These are phyloP conservation scores for Syritta pipiens DNA, from an alignment of 2,888 invertebrate genomes.

Conservation along the genomic window DNA sequence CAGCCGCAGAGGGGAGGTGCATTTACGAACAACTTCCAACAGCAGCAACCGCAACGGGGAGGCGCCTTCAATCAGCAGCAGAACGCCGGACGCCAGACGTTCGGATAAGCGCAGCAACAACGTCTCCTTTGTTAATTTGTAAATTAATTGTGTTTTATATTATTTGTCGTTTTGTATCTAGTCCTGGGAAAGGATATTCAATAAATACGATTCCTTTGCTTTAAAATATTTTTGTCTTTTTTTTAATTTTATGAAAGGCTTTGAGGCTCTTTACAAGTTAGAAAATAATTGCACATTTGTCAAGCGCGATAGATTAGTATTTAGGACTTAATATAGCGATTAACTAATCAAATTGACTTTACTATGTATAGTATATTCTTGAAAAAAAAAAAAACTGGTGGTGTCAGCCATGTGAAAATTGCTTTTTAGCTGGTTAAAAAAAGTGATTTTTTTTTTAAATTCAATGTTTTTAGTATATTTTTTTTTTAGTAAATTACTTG, in stretches of 20 bases:
- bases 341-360: too few species aligned
- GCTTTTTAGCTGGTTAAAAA: too few species aligned
- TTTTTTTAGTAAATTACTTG: too few species aligned
- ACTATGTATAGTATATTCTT: too few species aligned
- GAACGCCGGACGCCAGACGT: constrained; percentile 30
- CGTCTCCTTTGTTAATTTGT: not conserved
- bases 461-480: too few species aligned
- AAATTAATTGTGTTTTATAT: constrained; percentile 37
- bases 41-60: constrained; percentile 32
- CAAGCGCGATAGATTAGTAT: too few species aligned
- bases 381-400: too few species aligned
- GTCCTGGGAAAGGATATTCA: constrained; percentile 56
- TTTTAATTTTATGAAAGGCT: not conserved
- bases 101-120: constrained; percentile 36
- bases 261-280: too few species aligned
- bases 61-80: constrained; percentile 21
- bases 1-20: constrained; percentile 1
- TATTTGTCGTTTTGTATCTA: constrained; percentile 49
- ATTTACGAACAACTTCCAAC: constrained; percentile 8
- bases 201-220: constrained; percentile 53
- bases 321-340: too few species aligned
- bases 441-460: too few species aligned
- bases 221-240: constrained; percentile 4
- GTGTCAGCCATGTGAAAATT: too few species aligned
- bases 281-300: too few species aligned